Evolutionary conservation across 2,888 invertebrate species (phyloP), one percentile per base, ranked within the genome.

Genomic region (Syrphus vitripennis): DNA sequence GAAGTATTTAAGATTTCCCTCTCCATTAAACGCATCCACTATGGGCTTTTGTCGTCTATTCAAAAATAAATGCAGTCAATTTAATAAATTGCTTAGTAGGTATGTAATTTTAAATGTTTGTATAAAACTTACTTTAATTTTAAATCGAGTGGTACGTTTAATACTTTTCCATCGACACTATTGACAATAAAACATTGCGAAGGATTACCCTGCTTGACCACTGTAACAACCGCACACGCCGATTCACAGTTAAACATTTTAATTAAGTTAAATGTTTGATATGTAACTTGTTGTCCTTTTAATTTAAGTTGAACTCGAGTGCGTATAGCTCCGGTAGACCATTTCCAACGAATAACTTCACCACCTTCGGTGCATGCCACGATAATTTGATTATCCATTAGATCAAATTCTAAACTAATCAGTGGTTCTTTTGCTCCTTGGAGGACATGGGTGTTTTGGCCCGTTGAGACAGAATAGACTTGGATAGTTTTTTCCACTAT

Each of bases 391-490:
- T 90, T 88, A 89, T 92, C 92, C 70, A 91, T 92, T 21, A 93
- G 90, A 83, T 93, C 93, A 59, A 93, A 89, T 70, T 93, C 91
- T 88, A 95, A 93, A 34, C 94, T 94, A 37, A 94, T 93, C 19
- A 93, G 57, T n/a, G 94, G 92, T 6, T 93, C 90, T 19, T 90
- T 91, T 21, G 94, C 93, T 26, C 94, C 94, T 83, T 93, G 93
- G 67, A 95, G 94, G 88, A 94, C 93, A 71, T 93, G 92, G 1
- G 95, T 92, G 87, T 94, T 93, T 89, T 95, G 95, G 0, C 95
- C 95, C 3, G 96, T 96, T 89, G 93, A 92, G 0, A 94, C 93
- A 88, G 94, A 95, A 89, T 94, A 96, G 1, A 95, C 94, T 88
- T 94, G 93, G 7, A 96, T 93, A 4, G 93, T 90, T 87, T 94